A percentile compares a stretch with the other conserved stretches of the same genome.
Conservation (phyloP, 1,140 invertebrate species). For the Thaumatotibia leucotreta region DNA sequence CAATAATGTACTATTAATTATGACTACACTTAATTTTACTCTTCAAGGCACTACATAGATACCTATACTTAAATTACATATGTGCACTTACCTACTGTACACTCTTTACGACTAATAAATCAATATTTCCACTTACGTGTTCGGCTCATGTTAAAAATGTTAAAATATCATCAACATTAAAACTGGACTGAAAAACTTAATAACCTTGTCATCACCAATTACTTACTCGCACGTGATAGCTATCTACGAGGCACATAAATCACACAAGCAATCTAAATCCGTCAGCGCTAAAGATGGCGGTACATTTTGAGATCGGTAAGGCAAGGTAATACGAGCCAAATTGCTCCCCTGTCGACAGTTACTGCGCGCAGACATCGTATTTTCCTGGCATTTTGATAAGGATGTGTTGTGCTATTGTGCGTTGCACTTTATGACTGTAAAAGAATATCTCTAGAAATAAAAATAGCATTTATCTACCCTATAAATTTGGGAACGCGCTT, state of each 20-base stretch:
- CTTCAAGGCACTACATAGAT: too few species aligned
- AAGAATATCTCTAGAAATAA: background rate
- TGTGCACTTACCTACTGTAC: too few species aligned
- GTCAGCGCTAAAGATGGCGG: conserved; percentile 56
- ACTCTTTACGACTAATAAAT: background rate
- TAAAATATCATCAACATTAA: background rate
- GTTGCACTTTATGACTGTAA: conserved; percentile 16
- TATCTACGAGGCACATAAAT: conserved; percentile 37
- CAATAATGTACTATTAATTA: too few species aligned
- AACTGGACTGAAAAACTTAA: background rate
- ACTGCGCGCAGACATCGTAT: conserved; percentile 25
- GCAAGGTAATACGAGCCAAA: conserved; percentile 36
- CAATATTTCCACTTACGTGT: background rate
- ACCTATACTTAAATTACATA: too few species aligned
- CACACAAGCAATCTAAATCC: conserved; percentile 46
- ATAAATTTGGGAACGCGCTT: background rate
- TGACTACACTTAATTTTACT: too few species aligned
- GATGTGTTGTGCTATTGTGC: conserved; percentile 26
- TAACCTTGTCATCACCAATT: conserved; percentile 1
- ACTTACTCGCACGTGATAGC: conserved; percentile 18
- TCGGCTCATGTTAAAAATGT: background rate
- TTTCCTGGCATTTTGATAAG: conserved; percentile 58
- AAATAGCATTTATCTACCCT: background rate
- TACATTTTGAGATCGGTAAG: conserved; percentile 33
- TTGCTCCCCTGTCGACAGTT: conserved; percentile 52